phyloP scores from a whole-genome alignment of 1,140 invertebrate genomes.

The Tetragnatha versicolor region DNA sequence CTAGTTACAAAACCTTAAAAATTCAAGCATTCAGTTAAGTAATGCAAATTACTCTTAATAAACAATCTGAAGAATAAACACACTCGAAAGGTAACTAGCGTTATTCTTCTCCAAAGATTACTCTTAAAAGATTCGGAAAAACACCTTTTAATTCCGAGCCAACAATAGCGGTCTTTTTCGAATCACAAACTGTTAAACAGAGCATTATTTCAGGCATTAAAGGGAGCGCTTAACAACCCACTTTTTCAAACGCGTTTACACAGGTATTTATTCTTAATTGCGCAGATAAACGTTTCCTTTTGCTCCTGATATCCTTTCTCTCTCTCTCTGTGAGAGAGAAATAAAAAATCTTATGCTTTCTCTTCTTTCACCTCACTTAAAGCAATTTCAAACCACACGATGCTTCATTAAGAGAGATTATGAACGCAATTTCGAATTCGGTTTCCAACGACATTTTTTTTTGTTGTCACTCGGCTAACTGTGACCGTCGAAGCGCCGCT shows the following conservation, averaged over 20 bases:
- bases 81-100: too few species aligned
- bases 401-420: conserved; percentile 19
- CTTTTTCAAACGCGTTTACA: background rate
- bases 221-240: background rate
- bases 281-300: background rate
- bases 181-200: background rate
- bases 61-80: too few species aligned
- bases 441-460: background rate
- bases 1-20: too few species aligned
- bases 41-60: too few species aligned
- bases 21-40: too few species aligned
- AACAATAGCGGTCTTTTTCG: background rate
- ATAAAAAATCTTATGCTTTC: background rate
- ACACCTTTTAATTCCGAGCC: background rate
- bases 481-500: background rate
- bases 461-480: too few species aligned
- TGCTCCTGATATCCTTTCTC: background rate
- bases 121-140: background rate
- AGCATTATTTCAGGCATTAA: background rate
- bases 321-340: background rate
- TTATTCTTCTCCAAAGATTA: background rate
- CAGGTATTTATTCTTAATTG: background rate
- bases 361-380: background rate
- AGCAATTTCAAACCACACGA: conserved; percentile 4
- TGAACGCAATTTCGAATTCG: background rate